Conservation (phyloP, 2,888 invertebrate genomes). For the Ommatoiulus sabulosus region DNA sequence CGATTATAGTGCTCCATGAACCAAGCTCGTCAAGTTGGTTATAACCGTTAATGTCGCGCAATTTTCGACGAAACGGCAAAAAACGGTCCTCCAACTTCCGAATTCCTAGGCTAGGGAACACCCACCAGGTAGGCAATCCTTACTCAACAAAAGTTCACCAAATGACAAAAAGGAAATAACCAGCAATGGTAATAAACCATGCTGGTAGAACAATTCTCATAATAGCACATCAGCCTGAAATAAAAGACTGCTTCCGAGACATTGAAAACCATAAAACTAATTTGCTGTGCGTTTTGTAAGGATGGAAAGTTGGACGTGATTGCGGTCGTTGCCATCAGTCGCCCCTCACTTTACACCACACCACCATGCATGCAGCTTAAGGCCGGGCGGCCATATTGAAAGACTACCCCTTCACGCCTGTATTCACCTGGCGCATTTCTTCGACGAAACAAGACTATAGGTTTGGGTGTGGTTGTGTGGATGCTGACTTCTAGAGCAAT, state of each 20-base stretch:
- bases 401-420: background rate
- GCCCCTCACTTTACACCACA: background rate
- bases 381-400: constrained; percentile 15
- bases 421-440: background rate
- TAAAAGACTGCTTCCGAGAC: background rate
- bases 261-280: constrained; percentile 14
- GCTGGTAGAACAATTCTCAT: constrained; percentile 10
- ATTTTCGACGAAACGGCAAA: background rate
- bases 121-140: constrained; percentile 17
- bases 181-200: background rate
- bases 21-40: background rate
- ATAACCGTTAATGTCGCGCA: background rate
- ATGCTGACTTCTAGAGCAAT: constrained; percentile 16
- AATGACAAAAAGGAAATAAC: background rate
- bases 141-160: constrained; percentile 17
- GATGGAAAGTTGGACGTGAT: background rate
- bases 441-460: background rate
- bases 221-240: background rate
- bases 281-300: background rate
- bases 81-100: constrained; percentile 31
- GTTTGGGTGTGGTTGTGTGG: constrained; percentile 36
- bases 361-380: background rate
- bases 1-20: background rate
- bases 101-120: background rate
- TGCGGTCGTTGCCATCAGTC: constrained; percentile 24